phyloP scores from a whole-genome alignment of 2,888 invertebrate genomes.

The Drosophila peninsularis region DNA sequence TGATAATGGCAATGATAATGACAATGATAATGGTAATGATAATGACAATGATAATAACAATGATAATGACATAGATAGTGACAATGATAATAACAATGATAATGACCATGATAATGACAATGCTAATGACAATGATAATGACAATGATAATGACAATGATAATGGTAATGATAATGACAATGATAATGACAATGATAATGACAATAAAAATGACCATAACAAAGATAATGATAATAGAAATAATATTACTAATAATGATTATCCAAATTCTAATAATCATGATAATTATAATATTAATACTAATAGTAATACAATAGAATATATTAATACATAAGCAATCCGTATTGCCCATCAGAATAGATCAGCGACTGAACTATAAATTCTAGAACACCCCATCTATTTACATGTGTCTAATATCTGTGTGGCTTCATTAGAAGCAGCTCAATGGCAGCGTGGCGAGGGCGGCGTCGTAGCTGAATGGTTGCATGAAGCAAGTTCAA shows the following conservation, averaged over 20 bases:
- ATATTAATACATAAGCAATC: not conserved
- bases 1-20: not conserved
- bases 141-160: not conserved
- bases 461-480: slow-evolving; percentile 16
- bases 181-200: not conserved
- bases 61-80: not conserved
- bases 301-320: not conserved
- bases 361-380: not conserved
- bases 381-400: not conserved
- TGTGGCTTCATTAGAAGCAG: not conserved
- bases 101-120: not conserved
- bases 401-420: not conserved
- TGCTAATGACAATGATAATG: too few relatives aligned
- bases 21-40: not conserved
- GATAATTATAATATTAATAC: not conserved
- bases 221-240: not conserved
- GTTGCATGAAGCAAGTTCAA: slow-evolving; percentile 58
- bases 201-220: not conserved
- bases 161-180: not conserved
- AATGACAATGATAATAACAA: not conserved
- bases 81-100: not conserved
- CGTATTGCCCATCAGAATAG: not conserved
- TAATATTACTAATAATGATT: not conserved
- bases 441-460: slow-evolving; percentile 8
- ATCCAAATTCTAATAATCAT: not conserved